These are phyloP conservation scores for Prunella strophiata DNA, from an alignment of 2,797 vertebrate genomes.

Conservation along the genomic window DNA sequence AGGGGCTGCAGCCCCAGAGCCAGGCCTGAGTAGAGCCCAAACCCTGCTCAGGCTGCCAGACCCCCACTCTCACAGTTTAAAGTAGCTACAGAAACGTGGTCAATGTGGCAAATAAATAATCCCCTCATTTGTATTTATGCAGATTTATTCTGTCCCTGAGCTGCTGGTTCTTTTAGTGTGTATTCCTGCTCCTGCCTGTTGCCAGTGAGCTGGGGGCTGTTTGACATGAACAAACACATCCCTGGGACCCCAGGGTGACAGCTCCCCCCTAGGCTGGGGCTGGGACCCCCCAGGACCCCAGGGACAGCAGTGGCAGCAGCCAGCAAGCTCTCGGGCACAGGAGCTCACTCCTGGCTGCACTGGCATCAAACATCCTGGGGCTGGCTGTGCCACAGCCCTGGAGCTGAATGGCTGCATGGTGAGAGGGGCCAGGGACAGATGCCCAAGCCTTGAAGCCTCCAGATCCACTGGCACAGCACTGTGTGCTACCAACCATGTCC, in stretches of 20 bases:
- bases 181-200: background rate
- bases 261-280: accelerated
- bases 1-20: background rate
- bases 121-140: slow-evolving; percentile 33
- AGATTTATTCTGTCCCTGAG: slow-evolving; percentile 49
- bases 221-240: background rate
- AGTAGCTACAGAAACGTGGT: background rate
- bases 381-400: background rate
- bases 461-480: background rate
- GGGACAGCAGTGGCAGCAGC: background rate
- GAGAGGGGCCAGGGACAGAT: background rate
- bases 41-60: background rate
- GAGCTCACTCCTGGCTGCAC: background rate
- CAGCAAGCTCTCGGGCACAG: background rate
- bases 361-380: accelerated
- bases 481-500: accelerated
- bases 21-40: accelerated
- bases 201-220: background rate
- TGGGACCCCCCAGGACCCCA: accelerated
- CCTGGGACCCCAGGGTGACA: background rate
- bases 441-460: background rate
- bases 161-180: background rate
- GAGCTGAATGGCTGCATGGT: accelerated
- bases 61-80: background rate
- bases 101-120: background rate